Conservation (phyloP, 1,140 invertebrate genomes). For the Apis cerana region DNA sequence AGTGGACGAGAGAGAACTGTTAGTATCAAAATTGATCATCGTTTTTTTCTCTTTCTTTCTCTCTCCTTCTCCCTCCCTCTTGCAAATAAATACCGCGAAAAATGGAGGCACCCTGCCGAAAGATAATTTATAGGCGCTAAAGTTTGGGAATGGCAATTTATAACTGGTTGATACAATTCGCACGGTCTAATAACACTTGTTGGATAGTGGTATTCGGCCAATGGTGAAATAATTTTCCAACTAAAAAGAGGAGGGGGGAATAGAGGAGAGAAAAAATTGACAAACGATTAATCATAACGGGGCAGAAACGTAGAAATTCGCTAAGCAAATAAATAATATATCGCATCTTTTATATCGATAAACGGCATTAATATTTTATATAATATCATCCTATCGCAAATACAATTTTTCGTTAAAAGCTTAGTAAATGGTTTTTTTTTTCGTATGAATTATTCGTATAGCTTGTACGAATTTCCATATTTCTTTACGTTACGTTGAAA, state of each 20-base stretch:
- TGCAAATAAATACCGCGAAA: slow-evolving; percentile 57
- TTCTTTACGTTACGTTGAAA: background rate
- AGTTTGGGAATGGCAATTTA: slow-evolving; percentile 42
- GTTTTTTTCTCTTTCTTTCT: slow-evolving; percentile 11
- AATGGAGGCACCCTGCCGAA: slow-evolving; percentile 33
- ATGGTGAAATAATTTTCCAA: background rate
- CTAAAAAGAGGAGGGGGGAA: too few relatives aligned
- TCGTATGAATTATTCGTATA: background rate
- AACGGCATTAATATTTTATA: background rate
- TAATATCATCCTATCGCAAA: background rate
- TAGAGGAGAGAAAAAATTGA: background rate
- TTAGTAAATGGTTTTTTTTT: background rate
- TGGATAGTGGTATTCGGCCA: background rate
- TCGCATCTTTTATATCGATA: background rate
- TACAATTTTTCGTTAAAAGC: background rate
- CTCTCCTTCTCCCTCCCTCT: background rate
- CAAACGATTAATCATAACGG: background rate
- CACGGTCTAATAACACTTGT: slow-evolving; percentile 10
- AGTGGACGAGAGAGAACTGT: slow-evolving; percentile 58
- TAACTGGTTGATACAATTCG: background rate
- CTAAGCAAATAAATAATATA: background rate
- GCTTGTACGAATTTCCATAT: background rate
- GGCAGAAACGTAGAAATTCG: background rate
- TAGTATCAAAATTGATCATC: slow-evolving; percentile 52
- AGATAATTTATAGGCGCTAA: slow-evolving; percentile 58